Base-by-base conservation (phyloP, 2,797 vertebrate genomes). In the Acrocephalus scirpaceus region DNA sequence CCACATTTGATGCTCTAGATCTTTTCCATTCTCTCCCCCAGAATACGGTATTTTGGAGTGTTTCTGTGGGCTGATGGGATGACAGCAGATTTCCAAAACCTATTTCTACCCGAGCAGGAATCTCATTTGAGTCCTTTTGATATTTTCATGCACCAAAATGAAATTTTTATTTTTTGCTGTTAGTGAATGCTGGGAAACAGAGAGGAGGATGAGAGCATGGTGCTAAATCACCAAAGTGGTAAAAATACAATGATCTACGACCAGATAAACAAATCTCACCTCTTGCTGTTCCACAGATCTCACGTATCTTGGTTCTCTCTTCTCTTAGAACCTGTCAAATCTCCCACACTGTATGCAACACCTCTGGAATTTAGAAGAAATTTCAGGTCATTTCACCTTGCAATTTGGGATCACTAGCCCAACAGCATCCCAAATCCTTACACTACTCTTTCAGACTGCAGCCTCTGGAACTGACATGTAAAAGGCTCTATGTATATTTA, bases 1-100 rank as follows among this genome's bases (percentile, higher is more conserved):
- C 96, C 92, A 86, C 94, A 93, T 94, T 97, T 95, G 96, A 91
- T 95, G 86, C 88, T 85, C 38, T 72, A 82, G 53, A 90, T 92
- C 89, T 75, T 93, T 96, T 83, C 87, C 74, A 61, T 92, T 95
- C 71, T 80, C 64, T 93, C 80, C 72, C 87, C 86, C 65, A 82
- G 86, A 97, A 93, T 38, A 85, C 14, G 50, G 57, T 86, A 80
- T 93, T 97, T 94, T 92, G 86, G 86, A 92, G 51, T 4, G 32
- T 85, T 88, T 81, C 83, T 70, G 48, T 71, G 73, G 88, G 82
- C 77, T 96, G 94, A 86, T 19, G 17, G 15, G 90, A 93, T 69
- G 76, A 84, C 85, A 82, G 66, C 54, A 75, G 16, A 88, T 93
- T 96, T 93, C 76, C 70, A 97, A 96, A 67, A 65, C 58, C 36